Base-by-base conservation (phyloP, 2,888 invertebrate genomes). In the Drosophila histrio region DNA sequence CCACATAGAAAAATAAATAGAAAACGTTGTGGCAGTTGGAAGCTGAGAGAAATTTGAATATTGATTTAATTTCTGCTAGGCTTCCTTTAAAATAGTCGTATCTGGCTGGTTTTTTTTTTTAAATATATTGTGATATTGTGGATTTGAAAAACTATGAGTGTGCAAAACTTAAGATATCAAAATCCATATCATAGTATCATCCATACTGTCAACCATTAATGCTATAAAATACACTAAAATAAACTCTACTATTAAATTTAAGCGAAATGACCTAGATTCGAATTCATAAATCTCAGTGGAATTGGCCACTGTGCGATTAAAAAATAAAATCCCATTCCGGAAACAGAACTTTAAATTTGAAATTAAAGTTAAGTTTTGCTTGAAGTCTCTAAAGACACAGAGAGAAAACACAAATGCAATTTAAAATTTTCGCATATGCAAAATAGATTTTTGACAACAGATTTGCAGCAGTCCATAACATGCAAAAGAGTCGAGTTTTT, bases 391-490 rank as follows among this genome's bases (percentile, higher is more conserved):
- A 9, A 19, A 46, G 54, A 36, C 26, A 17, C 36, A 26, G 6
- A 11, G 2, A 52, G 15, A 26, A 26, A 54, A 11, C 13, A 21
- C 15, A 68, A 71, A 62, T 58, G 39, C 52, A 64, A 56, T 52
- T 70, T 60, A 53, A 54, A 64, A 60, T 47, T 54, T 61, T 41
- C 28, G 38, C 38, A 67, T 71, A 54, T 60, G 52, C 50, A 58
- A 59, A 69, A 54, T 53, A 61, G 15, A 75, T 44, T 49, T 65
- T 80, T 64, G 52, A 62, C 52, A 73, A 65, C 47, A 65, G 53
- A 77, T 70, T 80, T 84, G 58, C 30, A 41, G 47, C 19, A 44
- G 49, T 26, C 5, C 36, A 32, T 57, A 38, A 70, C 54, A 54
- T 60, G 58, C 52, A 64, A 46, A 36, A 53, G 44, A 75, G 15